Conservation (phyloP, 2,797 vertebrate species). For the Typhlichthys eigenmanni region DNA sequence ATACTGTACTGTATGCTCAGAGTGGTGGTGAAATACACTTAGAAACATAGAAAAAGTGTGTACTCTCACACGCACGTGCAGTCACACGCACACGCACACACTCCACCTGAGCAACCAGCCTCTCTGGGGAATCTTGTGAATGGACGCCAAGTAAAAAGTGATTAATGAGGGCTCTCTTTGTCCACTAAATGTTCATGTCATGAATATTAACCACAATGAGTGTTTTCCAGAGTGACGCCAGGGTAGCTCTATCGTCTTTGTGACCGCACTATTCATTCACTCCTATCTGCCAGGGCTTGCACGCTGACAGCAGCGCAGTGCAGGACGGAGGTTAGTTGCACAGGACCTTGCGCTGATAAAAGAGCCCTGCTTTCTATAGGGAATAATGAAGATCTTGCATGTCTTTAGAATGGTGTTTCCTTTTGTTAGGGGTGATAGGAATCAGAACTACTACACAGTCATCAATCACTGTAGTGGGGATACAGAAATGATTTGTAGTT, state of each 20-base stretch:
- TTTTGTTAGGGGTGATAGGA: conserved; percentile 1
- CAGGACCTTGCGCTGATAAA: not conserved
- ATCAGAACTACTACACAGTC: not conserved
- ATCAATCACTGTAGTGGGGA: not conserved
- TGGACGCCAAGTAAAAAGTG: conserved; percentile 30
- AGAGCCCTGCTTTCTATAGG: no score
- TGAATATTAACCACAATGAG: conserved; percentile 56
- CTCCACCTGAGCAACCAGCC: not conserved
- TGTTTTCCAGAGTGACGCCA: conserved; percentile 41
- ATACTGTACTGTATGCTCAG: no score
- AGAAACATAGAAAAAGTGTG: no score
- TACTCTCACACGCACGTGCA: no score
- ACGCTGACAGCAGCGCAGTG: conserved; percentile 3
- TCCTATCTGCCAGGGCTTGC: conserved; percentile 23
- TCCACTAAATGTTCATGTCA: conserved; percentile 35
- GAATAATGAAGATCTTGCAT: not conserved
- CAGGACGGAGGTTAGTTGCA: not conserved
- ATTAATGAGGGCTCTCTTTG: conserved; percentile 23
- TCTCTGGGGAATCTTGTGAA: not conserved
- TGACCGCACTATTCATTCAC: conserved; percentile 49
- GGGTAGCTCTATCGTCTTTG: conserved; percentile 7
- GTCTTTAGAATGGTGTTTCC: not conserved
- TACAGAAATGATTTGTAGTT: no score
- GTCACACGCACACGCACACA: no score
- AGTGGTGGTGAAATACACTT: no score